Evolutionary conservation across 64 coral and sea anemone species (phyloP), one percentile per base, ranked within the genome.

Genomic region (Montipora capricornis): DNA sequence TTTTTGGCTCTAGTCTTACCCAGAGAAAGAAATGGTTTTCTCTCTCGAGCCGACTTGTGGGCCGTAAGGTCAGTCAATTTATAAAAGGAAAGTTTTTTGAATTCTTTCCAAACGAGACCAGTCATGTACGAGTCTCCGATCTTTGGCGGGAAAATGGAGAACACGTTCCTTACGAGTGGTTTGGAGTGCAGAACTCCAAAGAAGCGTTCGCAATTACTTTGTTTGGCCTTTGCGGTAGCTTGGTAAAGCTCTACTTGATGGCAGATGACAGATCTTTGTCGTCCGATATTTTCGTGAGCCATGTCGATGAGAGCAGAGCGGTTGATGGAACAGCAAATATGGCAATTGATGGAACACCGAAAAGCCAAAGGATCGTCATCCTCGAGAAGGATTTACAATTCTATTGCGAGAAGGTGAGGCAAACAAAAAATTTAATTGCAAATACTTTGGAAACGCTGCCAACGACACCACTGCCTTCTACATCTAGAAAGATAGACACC

Each of bases 71-170:
- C 44, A 68, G 69, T 55, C 50, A 76, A 8, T 92, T 92, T 64
- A 67, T 81, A 1, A 77, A 49, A 76, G 78, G 66, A 49, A 92
- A 64, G 58, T 57, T 76, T 75, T 92, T 92, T 77, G 46, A 55
- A 50, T 67, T 4, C 53, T 85, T 92, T 92, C 66, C 80, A 0
- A 74, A 15, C 80, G 64, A 91, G 69, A 84, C 77, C 8, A 37
- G 24, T 29, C 17, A 14, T 0, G 73, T 92, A 59, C 20, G 22
- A 62, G 24, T 74, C 14, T 16, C 74, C 67, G 90, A 92, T 75
- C 49, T 92, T 19, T 92, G 80, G 90, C 90, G 70, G 90, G 80
- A 92, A 84, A 84, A 92, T 77, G 67, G 90, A 49, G 68, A 92
- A 20, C 67, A 74, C 73, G 49, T 84, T 61, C 51, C 80, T 4